phyloP scores from a whole-genome alignment of 2,888 invertebrate genomes.

The Zaprionus bogoriensis region DNA sequence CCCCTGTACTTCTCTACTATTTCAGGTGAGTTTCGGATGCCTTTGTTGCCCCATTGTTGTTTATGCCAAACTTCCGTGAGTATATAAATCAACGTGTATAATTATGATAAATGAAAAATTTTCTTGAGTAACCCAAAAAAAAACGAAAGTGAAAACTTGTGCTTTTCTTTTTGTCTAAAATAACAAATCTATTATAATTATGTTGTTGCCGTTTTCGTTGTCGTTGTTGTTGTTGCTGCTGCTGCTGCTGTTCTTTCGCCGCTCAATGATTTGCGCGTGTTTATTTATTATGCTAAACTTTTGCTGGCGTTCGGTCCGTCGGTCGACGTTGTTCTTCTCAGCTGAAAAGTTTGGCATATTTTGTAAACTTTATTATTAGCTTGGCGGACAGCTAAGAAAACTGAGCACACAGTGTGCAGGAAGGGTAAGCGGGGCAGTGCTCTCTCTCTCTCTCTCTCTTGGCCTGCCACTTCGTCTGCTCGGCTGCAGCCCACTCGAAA shows the following conservation, averaged over 20 bases:
- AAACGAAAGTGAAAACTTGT: conserved; percentile 46
- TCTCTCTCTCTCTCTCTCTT: no score
- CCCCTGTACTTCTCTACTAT: conserved; percentile 13
- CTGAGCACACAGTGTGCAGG: neutral
- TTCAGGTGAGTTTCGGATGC: conserved; percentile 58
- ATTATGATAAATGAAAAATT: conserved; percentile 68
- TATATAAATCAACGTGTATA: conserved; percentile 63
- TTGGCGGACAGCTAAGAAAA: conserved; percentile 28
- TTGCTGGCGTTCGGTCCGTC: conserved; percentile 15
- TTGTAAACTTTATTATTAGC: conserved; percentile 80
- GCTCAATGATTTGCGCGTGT: conserved; percentile 54
- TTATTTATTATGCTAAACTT: conserved; percentile 74
- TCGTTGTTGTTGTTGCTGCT: no score
- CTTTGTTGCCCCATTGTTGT: neutral
- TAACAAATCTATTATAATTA: conserved; percentile 70
- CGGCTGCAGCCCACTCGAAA: conserved; percentile 1
- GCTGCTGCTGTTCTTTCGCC: conserved; percentile 19
- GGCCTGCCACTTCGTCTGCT: no score
- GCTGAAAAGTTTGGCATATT: conserved; percentile 78
- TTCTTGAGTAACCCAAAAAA: neutral
- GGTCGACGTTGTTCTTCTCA: conserved; percentile 25
- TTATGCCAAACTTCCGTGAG: conserved; percentile 24
- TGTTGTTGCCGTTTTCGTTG: no score
- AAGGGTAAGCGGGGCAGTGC: no score
- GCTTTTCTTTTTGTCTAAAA: conserved; percentile 49